Evolutionary conservation across 1,140 invertebrate genomes (phyloP).

Genomic region (Leptoteleia sp.): DNA sequence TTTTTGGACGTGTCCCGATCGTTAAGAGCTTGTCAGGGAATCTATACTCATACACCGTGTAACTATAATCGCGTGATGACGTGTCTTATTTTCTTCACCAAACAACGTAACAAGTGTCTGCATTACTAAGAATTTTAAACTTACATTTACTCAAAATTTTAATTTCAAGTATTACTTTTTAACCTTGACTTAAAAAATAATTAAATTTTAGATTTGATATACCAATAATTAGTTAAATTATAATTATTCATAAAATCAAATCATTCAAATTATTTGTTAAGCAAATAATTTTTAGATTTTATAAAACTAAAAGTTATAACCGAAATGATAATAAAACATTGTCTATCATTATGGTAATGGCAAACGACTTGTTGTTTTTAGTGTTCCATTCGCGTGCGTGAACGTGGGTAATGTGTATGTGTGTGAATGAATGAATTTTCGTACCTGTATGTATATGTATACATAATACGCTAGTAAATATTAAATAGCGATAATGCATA

Average conservation of each 20-base stretch:
- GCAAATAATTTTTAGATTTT: too few species aligned
- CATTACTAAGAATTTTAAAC: conserved; percentile 22
- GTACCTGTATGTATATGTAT: conserved; percentile 67
- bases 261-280: too few species aligned
- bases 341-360: conserved; percentile 10
- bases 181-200: not conserved
- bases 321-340: not conserved
- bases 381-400: conserved; percentile 53
- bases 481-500: conserved; percentile 74
- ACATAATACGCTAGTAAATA: conserved; percentile 72
- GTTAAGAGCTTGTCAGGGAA: conserved; percentile 57
- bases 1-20: conserved; percentile 46
- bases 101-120: conserved; percentile 50
- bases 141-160: conserved; percentile 1
- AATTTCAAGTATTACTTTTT: not conserved
- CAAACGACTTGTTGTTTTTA: conserved; percentile 34
- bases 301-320: conserved; percentile 1
- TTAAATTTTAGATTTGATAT: not conserved
- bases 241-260: too few species aligned
- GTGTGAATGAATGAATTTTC: conserved; percentile 46
- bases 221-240: too few species aligned
- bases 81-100: conserved; percentile 41
- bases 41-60: conserved; percentile 50
- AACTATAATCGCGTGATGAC: conserved; percentile 9
- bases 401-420: conserved; percentile 42